Evolutionary conservation across 2,888 invertebrate species (phyloP).

Genomic region (Drosophila borealis): DNA sequence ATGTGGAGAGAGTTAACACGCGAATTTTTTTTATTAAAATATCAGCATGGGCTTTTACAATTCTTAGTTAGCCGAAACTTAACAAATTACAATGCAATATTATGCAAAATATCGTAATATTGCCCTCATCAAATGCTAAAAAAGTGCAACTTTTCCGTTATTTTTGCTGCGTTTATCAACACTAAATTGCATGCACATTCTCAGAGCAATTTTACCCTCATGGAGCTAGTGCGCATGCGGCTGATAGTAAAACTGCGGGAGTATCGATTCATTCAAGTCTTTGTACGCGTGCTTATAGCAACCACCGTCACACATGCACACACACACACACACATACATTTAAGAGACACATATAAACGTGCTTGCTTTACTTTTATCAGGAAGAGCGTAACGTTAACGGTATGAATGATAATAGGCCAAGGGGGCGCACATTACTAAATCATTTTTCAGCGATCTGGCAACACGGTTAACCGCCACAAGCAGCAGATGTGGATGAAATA

Average conservation of each 20-base stretch:
- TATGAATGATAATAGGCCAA: conserved; percentile 26
- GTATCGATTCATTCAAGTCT: conserved; percentile 74
- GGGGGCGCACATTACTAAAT: not conserved
- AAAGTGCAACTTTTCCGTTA: conserved; percentile 46
- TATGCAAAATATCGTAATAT: not conserved
- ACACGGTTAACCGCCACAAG: conserved; percentile 14
- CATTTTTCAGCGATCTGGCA: conserved; percentile 54
- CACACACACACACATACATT: conserved; percentile 18
- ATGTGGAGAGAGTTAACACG: not conserved
- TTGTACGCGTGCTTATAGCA: conserved; percentile 39
- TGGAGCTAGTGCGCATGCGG: conserved; percentile 52
- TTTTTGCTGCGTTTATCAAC: conserved; percentile 40
- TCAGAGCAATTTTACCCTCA: conserved; percentile 15
- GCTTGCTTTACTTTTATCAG: conserved; percentile 39
- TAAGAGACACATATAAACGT: not conserved
- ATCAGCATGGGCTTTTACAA: not conserved
- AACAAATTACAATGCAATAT: not conserved
- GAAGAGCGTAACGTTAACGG: conserved; percentile 19
- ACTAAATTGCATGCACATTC: conserved; percentile 33
- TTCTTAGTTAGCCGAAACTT: not conserved
- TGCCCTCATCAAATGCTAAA: fast-evolving
- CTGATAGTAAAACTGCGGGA: conserved; percentile 44
- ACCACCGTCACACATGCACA: conserved; percentile 38
- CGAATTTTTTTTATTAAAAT: not conserved
- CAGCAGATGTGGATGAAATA: conserved; percentile 34